Evolutionary conservation across 2,797 vertebrate species (phyloP).

Genomic region (Mareca penelope): DNA sequence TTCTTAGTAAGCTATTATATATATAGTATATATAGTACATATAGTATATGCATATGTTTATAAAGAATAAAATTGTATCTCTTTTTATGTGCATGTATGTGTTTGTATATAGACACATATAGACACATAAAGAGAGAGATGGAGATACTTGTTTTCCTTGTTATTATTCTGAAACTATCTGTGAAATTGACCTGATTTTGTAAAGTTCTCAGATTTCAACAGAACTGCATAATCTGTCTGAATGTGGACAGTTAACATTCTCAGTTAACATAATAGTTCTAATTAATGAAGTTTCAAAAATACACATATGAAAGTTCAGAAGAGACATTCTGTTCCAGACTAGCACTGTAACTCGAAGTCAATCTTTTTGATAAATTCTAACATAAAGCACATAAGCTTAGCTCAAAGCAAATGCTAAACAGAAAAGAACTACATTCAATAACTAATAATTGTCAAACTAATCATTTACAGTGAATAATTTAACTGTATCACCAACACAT

Average conservation of each 20-base stretch:
- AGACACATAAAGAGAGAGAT: not conserved
- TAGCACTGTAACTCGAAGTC: not conserved
- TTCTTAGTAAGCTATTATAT: not conserved
- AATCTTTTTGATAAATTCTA: not conserved
- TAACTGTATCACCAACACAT: not conserved
- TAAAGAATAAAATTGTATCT: not conserved
- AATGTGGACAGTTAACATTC: not conserved
- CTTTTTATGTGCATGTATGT: not conserved
- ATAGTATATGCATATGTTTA: too few relatives aligned
- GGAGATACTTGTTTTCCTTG: not conserved
- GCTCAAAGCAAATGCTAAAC: not conserved
- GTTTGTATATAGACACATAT: too few relatives aligned
- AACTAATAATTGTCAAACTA: constrained; percentile 3
- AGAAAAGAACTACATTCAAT: not conserved
- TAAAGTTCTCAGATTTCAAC: not conserved
- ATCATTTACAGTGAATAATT: constrained; percentile 19
- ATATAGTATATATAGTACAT: too few relatives aligned
- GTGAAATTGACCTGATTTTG: not conserved
- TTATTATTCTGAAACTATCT: not conserved
- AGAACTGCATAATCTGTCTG: not conserved
- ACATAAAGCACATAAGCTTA: not conserved
- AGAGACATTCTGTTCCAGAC: not conserved
- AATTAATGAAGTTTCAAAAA: not conserved
- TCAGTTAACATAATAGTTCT: not conserved
- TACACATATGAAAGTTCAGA: not conserved